Conservation (phyloP, 2,888 invertebrate genomes). For the Machimus rusticus region DNA sequence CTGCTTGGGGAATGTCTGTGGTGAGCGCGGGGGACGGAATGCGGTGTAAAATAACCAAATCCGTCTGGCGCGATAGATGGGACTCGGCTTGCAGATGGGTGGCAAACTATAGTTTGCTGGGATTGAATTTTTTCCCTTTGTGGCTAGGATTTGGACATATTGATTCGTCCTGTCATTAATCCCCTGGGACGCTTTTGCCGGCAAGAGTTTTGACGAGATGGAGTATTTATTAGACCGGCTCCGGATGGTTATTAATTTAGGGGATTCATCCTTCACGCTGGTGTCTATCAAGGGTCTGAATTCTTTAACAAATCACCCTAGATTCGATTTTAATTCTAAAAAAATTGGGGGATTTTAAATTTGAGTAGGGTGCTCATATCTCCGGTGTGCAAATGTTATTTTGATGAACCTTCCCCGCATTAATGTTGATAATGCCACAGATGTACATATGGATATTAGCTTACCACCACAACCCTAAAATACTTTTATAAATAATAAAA, state of each 20-base stretch:
- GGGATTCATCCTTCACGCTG: not conserved
- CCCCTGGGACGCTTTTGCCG: not conserved
- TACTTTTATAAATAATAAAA: no score
- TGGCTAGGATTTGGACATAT: conserved; percentile 24
- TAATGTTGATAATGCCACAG: not conserved
- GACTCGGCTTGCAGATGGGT: not conserved
- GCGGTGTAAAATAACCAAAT: conserved; percentile 38
- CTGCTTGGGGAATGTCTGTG: not conserved
- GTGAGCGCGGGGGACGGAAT: conserved; percentile 1
- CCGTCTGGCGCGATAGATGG: conserved; percentile 29
- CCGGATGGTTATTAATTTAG: not conserved
- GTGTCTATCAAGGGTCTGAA: not conserved
- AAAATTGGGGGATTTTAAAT: not conserved
- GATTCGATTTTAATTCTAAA: not conserved
- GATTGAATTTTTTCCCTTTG: not conserved
- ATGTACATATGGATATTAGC: not conserved
- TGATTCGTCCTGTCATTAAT: conserved; percentile 22
- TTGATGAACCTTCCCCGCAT: not conserved
- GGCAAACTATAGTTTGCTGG: not conserved
- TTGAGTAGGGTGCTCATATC: not conserved
- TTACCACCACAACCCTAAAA: not conserved
- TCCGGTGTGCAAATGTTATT: not conserved
- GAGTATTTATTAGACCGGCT: not conserved
- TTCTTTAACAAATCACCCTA: not conserved
- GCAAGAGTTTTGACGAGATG: not conserved